phyloP scores from a whole-genome alignment of 1,140 invertebrate genomes.

The Drosophila tristis region DNA sequence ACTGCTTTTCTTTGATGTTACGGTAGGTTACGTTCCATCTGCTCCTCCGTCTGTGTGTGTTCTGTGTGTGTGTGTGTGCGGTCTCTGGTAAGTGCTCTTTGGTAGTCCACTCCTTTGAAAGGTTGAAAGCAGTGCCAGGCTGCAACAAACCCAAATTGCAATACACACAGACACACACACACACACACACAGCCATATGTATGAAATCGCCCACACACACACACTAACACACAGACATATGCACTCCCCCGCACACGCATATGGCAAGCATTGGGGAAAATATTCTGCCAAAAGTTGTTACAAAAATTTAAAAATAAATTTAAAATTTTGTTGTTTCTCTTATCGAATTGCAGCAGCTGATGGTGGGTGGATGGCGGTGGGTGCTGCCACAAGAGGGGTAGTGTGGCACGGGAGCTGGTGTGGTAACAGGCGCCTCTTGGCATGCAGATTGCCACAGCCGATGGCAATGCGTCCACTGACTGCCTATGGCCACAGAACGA shows the following conservation, averaged over 20 bases:
- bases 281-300: constrained; percentile 32
- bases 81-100: constrained; percentile 28
- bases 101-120: constrained; percentile 21
- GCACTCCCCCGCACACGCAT: too few relatives aligned
- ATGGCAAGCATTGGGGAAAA: too few relatives aligned
- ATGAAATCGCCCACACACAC: too few relatives aligned
- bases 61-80: background rate
- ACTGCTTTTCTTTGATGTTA: too few relatives aligned
- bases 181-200: too few relatives aligned
- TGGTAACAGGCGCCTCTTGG: constrained; percentile 3
- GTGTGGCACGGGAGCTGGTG: too few relatives aligned
- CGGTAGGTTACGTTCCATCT: too few relatives aligned
- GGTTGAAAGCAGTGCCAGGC: constrained; percentile 39
- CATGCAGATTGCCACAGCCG: constrained; percentile 58
- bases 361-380: background rate
- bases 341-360: constrained; percentile 23
- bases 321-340: constrained; percentile 23
- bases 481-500: background rate
- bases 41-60: constrained; percentile 11
- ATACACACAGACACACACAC: background rate
- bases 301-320: constrained; percentile 63
- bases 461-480: constrained; percentile 10
- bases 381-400: too few relatives aligned
- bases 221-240: too few relatives aligned
- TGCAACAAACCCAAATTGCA: constrained; percentile 37